Percentiles rank a stretch among this genome's conserved stretches.
Evolutionary conservation across 2,113 vertebrate species (phyloP).

Genomic region (Sinocyclocheilus grahami): DNA sequence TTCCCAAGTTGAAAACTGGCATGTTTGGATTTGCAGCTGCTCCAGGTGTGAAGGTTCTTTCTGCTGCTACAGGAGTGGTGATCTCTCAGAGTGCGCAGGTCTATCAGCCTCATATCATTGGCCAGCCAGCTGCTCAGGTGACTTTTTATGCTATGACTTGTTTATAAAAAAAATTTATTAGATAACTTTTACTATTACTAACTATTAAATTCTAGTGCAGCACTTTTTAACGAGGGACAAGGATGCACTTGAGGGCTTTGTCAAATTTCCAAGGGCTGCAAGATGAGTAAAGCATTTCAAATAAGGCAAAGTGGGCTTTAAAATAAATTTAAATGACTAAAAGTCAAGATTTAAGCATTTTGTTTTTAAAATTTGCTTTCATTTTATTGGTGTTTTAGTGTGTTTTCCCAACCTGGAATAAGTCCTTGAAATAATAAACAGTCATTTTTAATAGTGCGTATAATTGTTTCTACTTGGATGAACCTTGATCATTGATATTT

Average conservation of each 20-base stretch:
- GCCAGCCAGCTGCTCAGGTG: constrained; percentile 85
- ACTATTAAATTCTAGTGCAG: no score
- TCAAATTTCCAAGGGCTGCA: background rate
- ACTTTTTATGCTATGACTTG: background rate
- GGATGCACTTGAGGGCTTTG: background rate
- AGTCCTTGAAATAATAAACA: background rate
- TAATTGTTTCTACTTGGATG: no score
- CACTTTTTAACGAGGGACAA: background rate
- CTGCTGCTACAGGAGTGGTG: constrained; percentile 86
- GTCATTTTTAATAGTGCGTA: no score
- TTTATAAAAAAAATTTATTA: no score
- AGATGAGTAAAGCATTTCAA: background rate
- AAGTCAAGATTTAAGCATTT: background rate
- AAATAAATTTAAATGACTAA: background rate
- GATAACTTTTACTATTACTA: background rate
- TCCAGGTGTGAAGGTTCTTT: constrained; percentile 74
- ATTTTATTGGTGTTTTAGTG: no score
- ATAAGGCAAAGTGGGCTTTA: background rate
- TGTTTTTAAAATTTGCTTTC: background rate
- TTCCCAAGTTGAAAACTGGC: background rate
- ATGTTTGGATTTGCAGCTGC: constrained; percentile 65
- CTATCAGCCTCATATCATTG: constrained; percentile 85
- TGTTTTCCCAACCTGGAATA: background rate
- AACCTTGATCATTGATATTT: no score
- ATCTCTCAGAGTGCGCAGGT: constrained; percentile 90